Evolutionary conservation across 2,888 invertebrate genomes (phyloP), one percentile per base, ranked within the genome.

Genomic region (Melanostoma scalare): DNA sequence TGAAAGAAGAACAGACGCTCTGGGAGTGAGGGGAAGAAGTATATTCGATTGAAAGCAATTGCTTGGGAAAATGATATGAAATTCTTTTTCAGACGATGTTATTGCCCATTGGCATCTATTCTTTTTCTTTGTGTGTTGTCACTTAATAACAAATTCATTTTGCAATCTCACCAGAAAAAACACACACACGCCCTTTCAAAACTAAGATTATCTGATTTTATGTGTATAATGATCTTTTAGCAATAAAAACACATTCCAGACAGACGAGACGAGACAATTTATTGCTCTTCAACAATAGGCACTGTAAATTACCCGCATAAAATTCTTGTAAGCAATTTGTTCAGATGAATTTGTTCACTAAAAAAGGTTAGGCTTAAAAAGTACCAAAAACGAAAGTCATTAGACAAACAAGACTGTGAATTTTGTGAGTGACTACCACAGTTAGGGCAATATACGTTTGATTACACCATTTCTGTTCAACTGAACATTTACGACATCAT

Each of bases 301-400:
- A 3, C 48, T 36, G 35, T 48, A 68, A 79, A 73, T 63, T 67
- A 68, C 79, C 73, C 79, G 79, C 73, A 73, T 67, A 53, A 72
- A 46, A 67, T 73, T 60, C 40, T 20, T 35, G n/a, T 48, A 40
- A 73, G 40, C 35, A 67, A 77, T 65, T 77, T 72, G 52, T 77
- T 58, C 44, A 42, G 50, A 36, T 61, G 44, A 44, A 61, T 31
- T 2, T 33, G 8, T 4, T 52, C 6, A n/a, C 4, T 60, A 6
- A 4, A 3, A 56, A 44, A 33, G 33, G 6, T 44, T 44, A 20
- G 6, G 42, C 33, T 44, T 42, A 35, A 44, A 3, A n/a, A 35
- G 20, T 20, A 20, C 20, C 20, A 20, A 20, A 20, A 20, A 20
- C 20, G 20, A 42, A 31, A 58, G 2, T 30, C 6, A 40, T 36